Evolutionary conservation across 2,113 vertebrate genomes (phyloP).

Genomic region (Poicephalus meyeri): DNA sequence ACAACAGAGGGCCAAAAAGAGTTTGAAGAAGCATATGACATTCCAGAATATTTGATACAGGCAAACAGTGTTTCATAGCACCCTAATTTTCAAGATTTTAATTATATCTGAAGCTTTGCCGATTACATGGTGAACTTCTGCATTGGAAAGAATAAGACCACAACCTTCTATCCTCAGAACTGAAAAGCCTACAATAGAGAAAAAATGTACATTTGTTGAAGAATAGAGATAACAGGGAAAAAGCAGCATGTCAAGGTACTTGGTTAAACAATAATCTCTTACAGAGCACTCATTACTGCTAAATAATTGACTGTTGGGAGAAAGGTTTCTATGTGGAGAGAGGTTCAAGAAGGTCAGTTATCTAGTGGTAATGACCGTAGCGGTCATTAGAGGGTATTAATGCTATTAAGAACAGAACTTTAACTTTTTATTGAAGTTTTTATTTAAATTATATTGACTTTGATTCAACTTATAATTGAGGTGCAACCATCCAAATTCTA

Average conservation of each 20-base stretch:
- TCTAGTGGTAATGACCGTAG: constrained; percentile 75
- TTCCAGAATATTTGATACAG: constrained; percentile 47
- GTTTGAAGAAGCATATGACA: constrained; percentile 17
- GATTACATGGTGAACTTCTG: constrained; percentile 38
- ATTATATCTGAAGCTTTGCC: constrained; percentile 49
- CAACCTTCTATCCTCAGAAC: constrained; percentile 31
- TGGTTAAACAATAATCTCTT: constrained; percentile 70
- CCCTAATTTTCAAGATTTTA: constrained; percentile 58
- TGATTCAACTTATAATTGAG: constrained; percentile 81
- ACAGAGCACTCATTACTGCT: constrained; percentile 61
- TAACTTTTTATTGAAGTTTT: constrained; percentile 80
- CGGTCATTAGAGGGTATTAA: constrained; percentile 74
- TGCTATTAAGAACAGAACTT: constrained; percentile 77
- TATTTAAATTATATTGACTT: constrained; percentile 81
- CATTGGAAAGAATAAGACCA: constrained; percentile 23
- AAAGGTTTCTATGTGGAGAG: constrained; percentile 67
- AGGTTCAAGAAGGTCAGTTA: constrained; percentile 74
- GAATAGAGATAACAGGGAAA: constrained; percentile 43
- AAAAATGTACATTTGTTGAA: constrained; percentile 63
- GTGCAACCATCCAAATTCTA: constrained; percentile 80
- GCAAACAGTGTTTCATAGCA: constrained; percentile 20
- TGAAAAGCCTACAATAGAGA: constrained; percentile 54
- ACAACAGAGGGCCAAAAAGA: neutral
- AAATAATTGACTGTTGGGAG: constrained; percentile 71
- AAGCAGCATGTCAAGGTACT: constrained; percentile 63